Conservation (phyloP, 2,113 vertebrate species). For the Myrmecophaga tridactyla region DNA sequence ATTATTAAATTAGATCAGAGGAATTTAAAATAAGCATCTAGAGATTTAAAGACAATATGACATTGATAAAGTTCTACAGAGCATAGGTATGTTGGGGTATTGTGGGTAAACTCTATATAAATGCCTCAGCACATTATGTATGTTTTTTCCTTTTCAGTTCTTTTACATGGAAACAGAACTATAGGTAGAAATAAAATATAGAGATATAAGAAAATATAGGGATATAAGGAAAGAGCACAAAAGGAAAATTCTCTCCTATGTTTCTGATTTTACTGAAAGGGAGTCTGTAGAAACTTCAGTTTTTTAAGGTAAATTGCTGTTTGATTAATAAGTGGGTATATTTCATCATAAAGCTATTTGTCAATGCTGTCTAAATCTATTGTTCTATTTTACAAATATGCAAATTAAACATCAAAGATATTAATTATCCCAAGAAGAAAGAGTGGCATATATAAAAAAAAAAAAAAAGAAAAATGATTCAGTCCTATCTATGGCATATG, state of each 20-base stretch:
- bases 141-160: not conserved
- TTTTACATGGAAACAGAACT: slow-evolving; percentile 15
- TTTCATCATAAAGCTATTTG: slow-evolving; percentile 16
- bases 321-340: not conserved
- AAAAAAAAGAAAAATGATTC: not conserved
- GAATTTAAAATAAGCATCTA: not conserved
- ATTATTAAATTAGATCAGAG: not conserved
- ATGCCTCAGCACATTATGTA: not conserved
- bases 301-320: not conserved
- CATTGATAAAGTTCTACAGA: not conserved
- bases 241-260: not conserved
- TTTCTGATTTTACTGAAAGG: slow-evolving; percentile 14
- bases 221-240: not conserved
- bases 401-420: not conserved
- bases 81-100: not conserved
- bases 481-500: not conserved
- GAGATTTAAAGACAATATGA: not conserved
- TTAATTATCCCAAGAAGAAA: not conserved
- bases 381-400: not conserved
- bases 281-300: not conserved
- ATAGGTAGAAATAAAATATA: not conserved
- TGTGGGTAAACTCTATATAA: not conserved
- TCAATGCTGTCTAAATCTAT: not conserved
- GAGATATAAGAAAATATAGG: not conserved
- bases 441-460: not conserved